These are phyloP conservation scores for Podarcis cretensis DNA, from an alignment of 2,113 vertebrate genomes.

Conservation along the genomic window DNA sequence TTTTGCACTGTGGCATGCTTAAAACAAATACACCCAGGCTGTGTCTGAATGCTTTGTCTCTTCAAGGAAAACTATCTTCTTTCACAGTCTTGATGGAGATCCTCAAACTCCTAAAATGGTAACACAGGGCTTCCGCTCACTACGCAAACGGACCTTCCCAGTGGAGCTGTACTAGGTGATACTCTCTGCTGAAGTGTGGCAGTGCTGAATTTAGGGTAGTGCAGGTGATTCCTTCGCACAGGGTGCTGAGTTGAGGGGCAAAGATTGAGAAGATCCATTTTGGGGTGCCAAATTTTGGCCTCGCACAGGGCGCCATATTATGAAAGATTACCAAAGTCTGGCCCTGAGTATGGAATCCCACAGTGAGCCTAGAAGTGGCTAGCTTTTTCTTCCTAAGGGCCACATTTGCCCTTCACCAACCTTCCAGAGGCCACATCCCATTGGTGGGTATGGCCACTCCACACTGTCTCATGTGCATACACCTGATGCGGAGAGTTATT, in stretches of 20 bases:
- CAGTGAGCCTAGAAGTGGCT: neutral
- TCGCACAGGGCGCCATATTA: no score
- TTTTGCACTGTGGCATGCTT: neutral
- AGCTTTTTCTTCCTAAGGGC: no score
- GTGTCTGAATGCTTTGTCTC: neutral
- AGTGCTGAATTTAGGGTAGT: no score
- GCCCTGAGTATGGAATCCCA: neutral
- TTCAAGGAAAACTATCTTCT: neutral
- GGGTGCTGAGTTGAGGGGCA: no score
- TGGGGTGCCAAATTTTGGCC: no score
- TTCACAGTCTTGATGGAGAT: neutral
- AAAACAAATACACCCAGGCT: neutral
- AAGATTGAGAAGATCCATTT: no score
- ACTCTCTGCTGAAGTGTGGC: neutral
- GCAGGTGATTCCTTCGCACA: no score
- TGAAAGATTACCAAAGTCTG: no score
- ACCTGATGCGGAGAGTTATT: no score
- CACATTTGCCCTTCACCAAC: neutral
- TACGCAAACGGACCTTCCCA: neutral
- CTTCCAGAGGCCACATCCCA: no score
- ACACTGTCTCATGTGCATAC: no score
- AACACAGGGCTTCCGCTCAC: neutral
- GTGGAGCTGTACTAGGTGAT: neutral
- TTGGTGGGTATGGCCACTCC: no score
- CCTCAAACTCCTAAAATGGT: neutral